Conservation (phyloP, 2,113 vertebrate species). For the Pteronura brasiliensis region DNA sequence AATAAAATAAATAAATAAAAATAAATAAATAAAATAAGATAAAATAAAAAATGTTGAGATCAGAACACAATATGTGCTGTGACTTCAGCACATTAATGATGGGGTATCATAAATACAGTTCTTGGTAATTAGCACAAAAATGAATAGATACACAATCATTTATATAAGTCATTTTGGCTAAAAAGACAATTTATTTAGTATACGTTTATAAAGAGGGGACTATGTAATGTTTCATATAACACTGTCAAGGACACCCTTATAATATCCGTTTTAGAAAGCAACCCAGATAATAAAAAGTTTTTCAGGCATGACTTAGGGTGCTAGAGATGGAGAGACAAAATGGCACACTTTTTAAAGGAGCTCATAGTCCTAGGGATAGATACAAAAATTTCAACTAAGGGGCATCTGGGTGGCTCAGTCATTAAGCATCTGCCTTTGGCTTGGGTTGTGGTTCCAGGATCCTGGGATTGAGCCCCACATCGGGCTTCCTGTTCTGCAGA, state of each 20-base stretch:
- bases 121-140: not conserved
- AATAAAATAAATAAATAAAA: no score
- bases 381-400: not conserved
- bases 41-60: not conserved
- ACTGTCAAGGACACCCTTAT: not conserved
- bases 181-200: not conserved
- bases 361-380: not conserved
- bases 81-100: not conserved
- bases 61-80: not conserved
- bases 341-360: not conserved
- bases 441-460: no score
- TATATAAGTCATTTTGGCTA: not conserved
- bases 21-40: not conserved
- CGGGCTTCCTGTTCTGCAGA: no score
- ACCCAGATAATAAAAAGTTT: not conserved
- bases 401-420: no score
- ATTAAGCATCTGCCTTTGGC: no score
- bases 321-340: not conserved
- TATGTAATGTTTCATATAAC: not conserved
- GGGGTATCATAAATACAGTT: not conserved
- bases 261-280: not conserved
- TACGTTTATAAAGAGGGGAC: not conserved
- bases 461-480: no score
- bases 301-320: not conserved
- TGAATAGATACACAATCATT: not conserved